Base-by-base conservation (phyloP, 2,888 invertebrate genomes). In the Pterostichus madidus region DNA sequence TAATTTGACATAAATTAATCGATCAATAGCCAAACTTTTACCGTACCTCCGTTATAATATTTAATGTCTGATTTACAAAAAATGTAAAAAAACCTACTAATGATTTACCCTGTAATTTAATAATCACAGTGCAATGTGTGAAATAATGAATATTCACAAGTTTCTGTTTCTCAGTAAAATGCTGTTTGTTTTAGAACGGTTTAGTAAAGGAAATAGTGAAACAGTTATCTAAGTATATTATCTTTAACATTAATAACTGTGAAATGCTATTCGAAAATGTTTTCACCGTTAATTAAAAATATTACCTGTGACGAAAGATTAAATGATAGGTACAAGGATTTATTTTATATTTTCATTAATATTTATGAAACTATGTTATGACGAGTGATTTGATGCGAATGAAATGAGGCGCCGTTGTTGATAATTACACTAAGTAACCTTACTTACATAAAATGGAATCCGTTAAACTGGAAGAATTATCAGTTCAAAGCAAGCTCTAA, bases 211-310 rank as follows among this genome's bases (percentile, higher is more conserved):
- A 64, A 64, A 64, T 32, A 11, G n/a, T 64, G 35, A 11, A 32
- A 64, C 64, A 64, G 64, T 64, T 64, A 64, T 64, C 13, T 32
- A 64, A 64, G 32, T 64, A 64, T 35, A 64, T 64, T 64, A 35
- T 35, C 35, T 35, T 35, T 49, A 49, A 49, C 49, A 8, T 49
- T 64, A 64, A 64, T 64, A 86, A 86, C 85, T 86, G 85, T 87
- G 86, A 86, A 86, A 87, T 87, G 88, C 87, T 87, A 86, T 84
- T 86, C 85, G 86, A 88, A 88, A 88, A 88, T 89, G 88, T 86
- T 84, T 86, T 84, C 87, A 88, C 89, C 89, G 89, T 88, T 89
- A 89, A 85, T 85, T 86, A 86, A 85, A 64, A 64, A 64, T 49
- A 49, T 49, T 49, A 11, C 49, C 3, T 39, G 39, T 11, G 49